Base-by-base conservation (phyloP, 2,113 vertebrate genomes). In the Cheilinus undulatus region DNA sequence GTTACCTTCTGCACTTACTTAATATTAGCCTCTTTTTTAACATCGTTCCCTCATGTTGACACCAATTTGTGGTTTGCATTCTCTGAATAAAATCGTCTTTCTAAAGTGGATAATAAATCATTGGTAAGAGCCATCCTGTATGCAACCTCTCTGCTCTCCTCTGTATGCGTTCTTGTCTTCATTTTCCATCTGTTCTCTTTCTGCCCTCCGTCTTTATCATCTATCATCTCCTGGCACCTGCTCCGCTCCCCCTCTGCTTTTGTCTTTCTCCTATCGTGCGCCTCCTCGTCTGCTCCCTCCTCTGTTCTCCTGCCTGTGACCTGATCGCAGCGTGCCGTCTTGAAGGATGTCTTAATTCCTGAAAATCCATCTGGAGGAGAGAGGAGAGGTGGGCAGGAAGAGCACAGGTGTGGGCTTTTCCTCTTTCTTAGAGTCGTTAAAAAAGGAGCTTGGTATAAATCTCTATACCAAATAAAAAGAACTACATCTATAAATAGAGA, bases 221-320 rank as follows among this genome's bases (percentile, higher is more conserved):
- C 42, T 45, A 45, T 45, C 42, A 45, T 45, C 42, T 45, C 19
- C 42, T 45, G 42, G 42, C 42, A 45, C 42, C 42, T 45, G 58
- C 28, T 57, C 54, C 26, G 28, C 34, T 59, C 42, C 1, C 36
- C 27, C 36, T 65, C 32, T 13, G 7, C 40, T 42, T 17, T 3
- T 43, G 5, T 1, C 40, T 6, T 45, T n/a, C 13, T n/a, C 19
- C 32, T 34, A 34, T 34, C 11, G 32, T 34, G 3, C 32, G 11
- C 32, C 32, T 34, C 9, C 32, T 34, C 32, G 42, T 9, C 19
- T 45, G 15, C 17, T 42, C 40, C 7, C 38, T 19, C 3, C 40
- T 15, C 40, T 42, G 40, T 15, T 45, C 19, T 45, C 42, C 42
- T 20, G 42, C 42, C 42, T 45, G 17, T 45, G 42, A 45, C 42